phyloP scores from a whole-genome alignment of 2,888 invertebrate species.

The Holacanthella duospinosa region DNA sequence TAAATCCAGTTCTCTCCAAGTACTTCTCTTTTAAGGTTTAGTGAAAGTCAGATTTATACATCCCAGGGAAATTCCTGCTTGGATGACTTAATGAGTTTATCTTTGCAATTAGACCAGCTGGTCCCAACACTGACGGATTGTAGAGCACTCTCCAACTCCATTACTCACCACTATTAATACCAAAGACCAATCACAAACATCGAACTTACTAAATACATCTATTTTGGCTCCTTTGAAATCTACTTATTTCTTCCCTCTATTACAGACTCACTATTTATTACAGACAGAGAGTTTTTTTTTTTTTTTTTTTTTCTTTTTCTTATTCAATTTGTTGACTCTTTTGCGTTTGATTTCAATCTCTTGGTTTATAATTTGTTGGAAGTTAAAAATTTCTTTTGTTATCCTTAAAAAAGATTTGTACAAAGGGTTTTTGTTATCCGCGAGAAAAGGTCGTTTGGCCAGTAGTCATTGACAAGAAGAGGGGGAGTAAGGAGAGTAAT shows the following conservation, averaged over 20 bases:
- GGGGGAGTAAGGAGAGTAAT: neutral
- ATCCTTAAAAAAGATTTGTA: too few relatives aligned
- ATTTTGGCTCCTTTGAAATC: neutral
- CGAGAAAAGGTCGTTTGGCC: neutral
- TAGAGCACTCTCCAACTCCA: slow-evolving; percentile 4
- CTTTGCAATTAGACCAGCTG: slow-evolving; percentile 33
- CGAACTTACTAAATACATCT: neutral
- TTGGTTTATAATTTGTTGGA: too few relatives aligned
- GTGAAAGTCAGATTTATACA: neutral
- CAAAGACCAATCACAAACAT: neutral
- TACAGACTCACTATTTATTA: neutral
- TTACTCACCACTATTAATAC: neutral
- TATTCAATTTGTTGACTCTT: too few relatives aligned
- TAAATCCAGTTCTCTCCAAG: too few relatives aligned
- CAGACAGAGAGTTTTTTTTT: neutral
- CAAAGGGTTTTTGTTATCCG: too few relatives aligned
- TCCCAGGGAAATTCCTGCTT: slow-evolving; percentile 19
- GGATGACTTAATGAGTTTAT: slow-evolving; percentile 35
- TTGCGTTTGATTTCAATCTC: too few relatives aligned
- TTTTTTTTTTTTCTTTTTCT: too few relatives aligned
- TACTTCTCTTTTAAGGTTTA: too few relatives aligned
- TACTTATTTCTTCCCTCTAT: neutral
- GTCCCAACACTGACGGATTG: slow-evolving; percentile 31
- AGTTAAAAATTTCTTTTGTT: too few relatives aligned
- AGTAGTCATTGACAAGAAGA: neutral